Conservation (phyloP, 2,797 vertebrate species). For the Rhyacichthys aspro region DNA sequence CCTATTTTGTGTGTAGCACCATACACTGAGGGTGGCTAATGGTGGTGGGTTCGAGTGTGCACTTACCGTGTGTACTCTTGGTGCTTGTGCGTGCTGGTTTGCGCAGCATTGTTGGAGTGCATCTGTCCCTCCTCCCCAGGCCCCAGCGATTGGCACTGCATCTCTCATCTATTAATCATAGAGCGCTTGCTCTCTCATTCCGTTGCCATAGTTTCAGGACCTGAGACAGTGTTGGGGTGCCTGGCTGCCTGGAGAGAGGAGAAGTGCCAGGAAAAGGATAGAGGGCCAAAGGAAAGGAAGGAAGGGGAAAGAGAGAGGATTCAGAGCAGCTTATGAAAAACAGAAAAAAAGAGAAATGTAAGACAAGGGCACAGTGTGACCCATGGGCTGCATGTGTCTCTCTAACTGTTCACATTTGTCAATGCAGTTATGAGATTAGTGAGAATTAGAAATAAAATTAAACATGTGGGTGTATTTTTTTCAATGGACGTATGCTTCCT, state of each 20-base stretch:
- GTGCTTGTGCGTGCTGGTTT: conserved; percentile 53
- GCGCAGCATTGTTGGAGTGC: conserved; percentile 68
- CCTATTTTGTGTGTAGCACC: conserved; percentile 38
- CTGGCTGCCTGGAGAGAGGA: conserved; percentile 89
- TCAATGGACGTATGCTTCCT: too few relatives aligned
- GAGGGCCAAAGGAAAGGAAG: conserved; percentile 51
- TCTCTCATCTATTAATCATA: conserved; percentile 99
- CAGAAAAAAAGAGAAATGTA: conserved; percentile 22
- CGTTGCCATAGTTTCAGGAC: conserved; percentile 99
- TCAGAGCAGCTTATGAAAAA: conserved; percentile 16
- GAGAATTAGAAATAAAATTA: too few relatives aligned
- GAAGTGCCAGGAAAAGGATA: conserved; percentile 75
- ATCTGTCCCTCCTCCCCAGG: conserved; percentile 81
- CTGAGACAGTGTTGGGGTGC: conserved; percentile 93
- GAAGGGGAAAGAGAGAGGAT: conserved; percentile 73
- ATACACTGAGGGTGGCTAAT: conserved; percentile 53
- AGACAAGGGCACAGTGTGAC: conserved; percentile 19
- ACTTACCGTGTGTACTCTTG: conserved; percentile 39
- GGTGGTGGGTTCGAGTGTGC: conserved; percentile 40
- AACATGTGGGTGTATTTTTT: too few relatives aligned
- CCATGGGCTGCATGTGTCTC: too few relatives aligned
- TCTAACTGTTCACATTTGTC: too few relatives aligned
- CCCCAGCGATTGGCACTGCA: conserved; percentile 86
- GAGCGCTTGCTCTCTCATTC: conserved; percentile 94
- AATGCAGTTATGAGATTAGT: too few relatives aligned